Base-by-base conservation (phyloP, 2,797 vertebrate genomes). In the Xiphorhynchus erythropygius region DNA sequence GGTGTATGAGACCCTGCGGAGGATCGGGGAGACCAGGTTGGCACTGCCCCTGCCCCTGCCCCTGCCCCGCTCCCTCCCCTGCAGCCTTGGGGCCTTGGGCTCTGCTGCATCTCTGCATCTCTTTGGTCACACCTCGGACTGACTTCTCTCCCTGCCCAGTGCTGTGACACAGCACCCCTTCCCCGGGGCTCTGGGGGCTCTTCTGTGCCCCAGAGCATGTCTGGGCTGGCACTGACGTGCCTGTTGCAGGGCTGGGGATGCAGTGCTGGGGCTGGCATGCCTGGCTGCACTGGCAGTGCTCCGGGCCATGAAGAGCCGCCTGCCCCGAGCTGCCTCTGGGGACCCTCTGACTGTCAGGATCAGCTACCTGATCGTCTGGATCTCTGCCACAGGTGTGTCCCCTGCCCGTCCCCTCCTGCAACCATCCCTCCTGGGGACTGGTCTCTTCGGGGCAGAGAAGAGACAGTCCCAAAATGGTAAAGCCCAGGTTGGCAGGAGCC, bases 1-100 rank as follows among this genome's bases (percentile, higher is more conserved):
- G 94, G 97, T 99, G n/a, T 99, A 99, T 74, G 98, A 99, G 96
- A 99, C 97, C 0, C 98, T 99, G 95, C 83, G 91, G 89, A 98
- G 96, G 81, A 95, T 99, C 11, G 93, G 98, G 10, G 98, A 99
- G 89, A 98, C 98, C 96, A 98, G 98, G 98, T 99, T 63, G 59
- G 95, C 28, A 5, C 11, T 1, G 0, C 5, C 52, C 30, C 46
- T 14, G 23, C 2, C 1, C 37, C 47, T 8, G 27, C 67, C 37
- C 76, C 25, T n/a, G 27, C 67, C 37, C 76, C 25, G n/a, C 60
- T 63, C 41, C 2, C 0, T 69, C 11, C 50, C 44, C 56, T 35
- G 32, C 52, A 19, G 53, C 63, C 16, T 8, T 0, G 2, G 33
- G 30, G 3, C 22, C 60, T 23, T 2, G 2, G 84, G 52, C 39